Percentiles rank a stretch among this genome's conserved stretches.
phyloP scores from a whole-genome alignment of 37 sponge, comb jelly and placozoan genomes.

The Ephydatia muelleri region DNA sequence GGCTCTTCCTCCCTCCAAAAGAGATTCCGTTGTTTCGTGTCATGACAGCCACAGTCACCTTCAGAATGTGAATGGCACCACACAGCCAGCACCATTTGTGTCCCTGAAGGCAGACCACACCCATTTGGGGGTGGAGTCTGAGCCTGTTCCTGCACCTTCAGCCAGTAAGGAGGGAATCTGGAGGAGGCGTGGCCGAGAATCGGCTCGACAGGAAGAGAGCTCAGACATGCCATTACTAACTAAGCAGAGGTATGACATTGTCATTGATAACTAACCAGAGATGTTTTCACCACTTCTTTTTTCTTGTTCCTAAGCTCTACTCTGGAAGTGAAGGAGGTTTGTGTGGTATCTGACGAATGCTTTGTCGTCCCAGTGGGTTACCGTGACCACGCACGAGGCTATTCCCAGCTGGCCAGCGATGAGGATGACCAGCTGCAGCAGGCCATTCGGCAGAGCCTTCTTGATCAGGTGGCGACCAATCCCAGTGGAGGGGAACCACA shows the following conservation, averaged over 20 bases:
- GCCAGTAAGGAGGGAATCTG: background rate
- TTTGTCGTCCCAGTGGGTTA: slow-evolving; percentile 75
- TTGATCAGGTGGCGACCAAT: slow-evolving; percentile 50
- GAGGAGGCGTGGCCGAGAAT: background rate
- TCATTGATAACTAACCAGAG: background rate
- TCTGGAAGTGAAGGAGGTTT: slow-evolving; percentile 24
- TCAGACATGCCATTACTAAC: background rate
- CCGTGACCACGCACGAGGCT: slow-evolving; percentile 34
- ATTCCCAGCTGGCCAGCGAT: slow-evolving; percentile 55
- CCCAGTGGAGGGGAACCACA: background rate
- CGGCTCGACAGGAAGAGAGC: background rate
- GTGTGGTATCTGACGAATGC: slow-evolving; percentile 71
- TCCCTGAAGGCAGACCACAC: slow-evolving; percentile 24
- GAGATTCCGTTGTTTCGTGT: slow-evolving; percentile 98
- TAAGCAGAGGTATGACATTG: background rate
- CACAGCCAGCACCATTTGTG: slow-evolving; percentile 58
- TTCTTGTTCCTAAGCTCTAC: background rate
- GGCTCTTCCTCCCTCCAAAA: background rate
- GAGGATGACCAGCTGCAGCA: slow-evolving; percentile 95
- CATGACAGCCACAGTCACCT: slow-evolving; percentile 90
- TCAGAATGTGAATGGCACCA: slow-evolving; percentile 78
- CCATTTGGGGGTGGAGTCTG: slow-evolving; percentile 10
- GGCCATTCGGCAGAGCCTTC: slow-evolving; percentile 92
- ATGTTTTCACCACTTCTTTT: background rate
- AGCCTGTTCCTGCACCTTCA: slow-evolving; percentile 5